phyloP scores from a whole-genome alignment of 2,888 invertebrate species.

The Plutella xylostella region DNA sequence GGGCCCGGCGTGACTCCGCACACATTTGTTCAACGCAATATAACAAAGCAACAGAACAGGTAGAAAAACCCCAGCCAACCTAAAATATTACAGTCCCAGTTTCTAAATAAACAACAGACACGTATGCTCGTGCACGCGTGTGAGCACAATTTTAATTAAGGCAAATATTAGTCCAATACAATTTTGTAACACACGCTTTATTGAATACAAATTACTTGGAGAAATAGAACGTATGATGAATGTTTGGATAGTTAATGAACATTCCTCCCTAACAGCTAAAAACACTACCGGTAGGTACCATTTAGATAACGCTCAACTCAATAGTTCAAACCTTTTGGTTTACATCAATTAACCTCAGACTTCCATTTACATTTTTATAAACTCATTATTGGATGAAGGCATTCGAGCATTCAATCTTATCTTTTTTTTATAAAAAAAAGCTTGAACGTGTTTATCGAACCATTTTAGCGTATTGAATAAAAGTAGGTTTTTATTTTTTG shows the following conservation, averaged over 20 bases:
- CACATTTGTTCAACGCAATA: slow-evolving; percentile 33
- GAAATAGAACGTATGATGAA: no score
- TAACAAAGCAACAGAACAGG: slow-evolving; percentile 48
- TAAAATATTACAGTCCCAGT: slow-evolving; percentile 36
- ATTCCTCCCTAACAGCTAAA: background rate
- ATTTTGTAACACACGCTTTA: slow-evolving; percentile 19
- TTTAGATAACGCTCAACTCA: slow-evolving; percentile 14
- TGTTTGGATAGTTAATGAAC: no score
- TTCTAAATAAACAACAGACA: slow-evolving; percentile 39
- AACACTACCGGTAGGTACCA: background rate
- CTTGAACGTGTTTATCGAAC: slow-evolving; percentile 5
- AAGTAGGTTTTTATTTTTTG: slow-evolving; percentile 29
- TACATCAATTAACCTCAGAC: slow-evolving; percentile 35
- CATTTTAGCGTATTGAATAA: slow-evolving; percentile 31
- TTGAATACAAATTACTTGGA: no score
- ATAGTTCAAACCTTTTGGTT: slow-evolving; percentile 30
- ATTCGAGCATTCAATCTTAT: slow-evolving; percentile 31
- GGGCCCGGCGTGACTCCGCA: slow-evolving; percentile 46
- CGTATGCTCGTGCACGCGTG: slow-evolving; percentile 28
- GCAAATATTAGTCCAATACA: slow-evolving; percentile 34
- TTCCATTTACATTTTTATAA: slow-evolving; percentile 32
- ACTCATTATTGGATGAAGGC: slow-evolving; percentile 30
- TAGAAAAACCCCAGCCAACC: slow-evolving; percentile 41
- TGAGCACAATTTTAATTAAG: slow-evolving; percentile 43
- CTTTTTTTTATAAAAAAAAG: slow-evolving; percentile 27